A percentile compares a stretch with the other conserved stretches of the same genome.
These are phyloP conservation scores for Archocentrus centrarchus DNA, from an alignment of 2,113 vertebrate species.

Conservation along the genomic window DNA sequence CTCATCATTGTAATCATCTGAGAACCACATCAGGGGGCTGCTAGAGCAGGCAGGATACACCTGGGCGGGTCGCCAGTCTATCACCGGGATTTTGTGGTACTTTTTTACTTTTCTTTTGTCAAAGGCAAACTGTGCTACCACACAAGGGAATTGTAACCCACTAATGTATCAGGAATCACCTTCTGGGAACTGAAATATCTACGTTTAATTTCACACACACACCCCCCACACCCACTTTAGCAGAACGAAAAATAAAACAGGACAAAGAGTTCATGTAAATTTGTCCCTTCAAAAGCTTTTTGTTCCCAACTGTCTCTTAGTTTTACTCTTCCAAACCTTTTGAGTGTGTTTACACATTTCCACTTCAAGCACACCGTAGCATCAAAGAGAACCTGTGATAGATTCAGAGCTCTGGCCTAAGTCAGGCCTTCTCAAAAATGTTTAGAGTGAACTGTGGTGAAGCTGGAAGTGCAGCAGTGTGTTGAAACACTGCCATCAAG, in stretches of 20 bases:
- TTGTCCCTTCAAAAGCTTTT: conserved; percentile 8
- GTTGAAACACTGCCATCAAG: conserved; percentile 33
- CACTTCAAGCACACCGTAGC: conserved; percentile 35
- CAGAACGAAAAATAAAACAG: background rate
- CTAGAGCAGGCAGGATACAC: background rate
- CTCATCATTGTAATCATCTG: background rate
- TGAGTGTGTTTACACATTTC: conserved; percentile 42
- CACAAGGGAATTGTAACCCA: background rate
- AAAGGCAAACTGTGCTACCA: background rate
- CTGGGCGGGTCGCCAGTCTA: background rate
- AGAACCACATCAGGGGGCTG: background rate
- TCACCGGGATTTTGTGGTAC: background rate
- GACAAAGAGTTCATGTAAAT: background rate
- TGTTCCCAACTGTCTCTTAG: background rate
- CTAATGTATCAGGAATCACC: background rate
- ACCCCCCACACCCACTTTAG: background rate
- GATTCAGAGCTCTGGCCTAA: conserved; percentile 33
- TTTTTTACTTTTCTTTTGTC: background rate
- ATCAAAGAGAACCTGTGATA: conserved; percentile 47
- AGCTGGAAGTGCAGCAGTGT: conserved; percentile 3
- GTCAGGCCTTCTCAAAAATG: conserved; percentile 29
- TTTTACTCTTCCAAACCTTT: conserved; percentile 15
- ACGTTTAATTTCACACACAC: background rate
- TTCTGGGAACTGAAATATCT: background rate
- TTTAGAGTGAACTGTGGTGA: conserved; percentile 35